Percentiles rank a stretch among this genome's conserved stretches.
Conservation (phyloP, 1,140 invertebrate genomes). For the Drosophila parabipectinata region DNA sequence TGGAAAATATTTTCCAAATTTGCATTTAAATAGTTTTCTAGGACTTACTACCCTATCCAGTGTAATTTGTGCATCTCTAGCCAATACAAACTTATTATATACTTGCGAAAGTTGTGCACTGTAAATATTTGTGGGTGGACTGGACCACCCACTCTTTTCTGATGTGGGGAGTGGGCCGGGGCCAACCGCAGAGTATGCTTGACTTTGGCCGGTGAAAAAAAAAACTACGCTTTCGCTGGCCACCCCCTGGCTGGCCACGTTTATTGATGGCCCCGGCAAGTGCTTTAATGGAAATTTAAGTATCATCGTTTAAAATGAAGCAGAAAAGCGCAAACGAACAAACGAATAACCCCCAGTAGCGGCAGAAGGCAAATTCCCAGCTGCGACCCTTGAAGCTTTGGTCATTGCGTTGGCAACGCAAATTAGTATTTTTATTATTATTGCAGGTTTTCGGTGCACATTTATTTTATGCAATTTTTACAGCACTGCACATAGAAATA, state of each 20-base stretch:
- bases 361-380: constrained; percentile 19
- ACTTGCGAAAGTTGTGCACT: constrained; percentile 62
- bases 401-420: constrained; percentile 66
- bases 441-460: constrained; percentile 62
- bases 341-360: constrained; percentile 4
- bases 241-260: constrained; percentile 26
- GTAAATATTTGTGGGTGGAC: constrained; percentile 63
- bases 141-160: constrained; percentile 36
- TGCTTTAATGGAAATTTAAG: constrained; percentile 83
- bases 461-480: constrained; percentile 76
- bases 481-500: constrained; percentile 69
- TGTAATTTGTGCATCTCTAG: constrained; percentile 39
- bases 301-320: constrained; percentile 81
- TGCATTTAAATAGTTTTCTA: constrained; percentile 14
- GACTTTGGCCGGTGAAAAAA: constrained; percentile 56
- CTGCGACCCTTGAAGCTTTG: constrained; percentile 56
- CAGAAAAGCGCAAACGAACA: constrained; percentile 66
- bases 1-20: background rate
- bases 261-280: constrained; percentile 78
- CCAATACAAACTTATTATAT: constrained; percentile 65
- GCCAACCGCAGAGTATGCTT: constrained; percentile 69
- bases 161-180: constrained; percentile 4
- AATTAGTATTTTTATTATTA: constrained; percentile 76
- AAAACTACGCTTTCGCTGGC: constrained; percentile 45
- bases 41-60: background rate